Evolutionary conservation across 2,113 vertebrate genomes (phyloP), one percentile per base, ranked within the genome.

Genomic region (Bothrops jararaca): DNA sequence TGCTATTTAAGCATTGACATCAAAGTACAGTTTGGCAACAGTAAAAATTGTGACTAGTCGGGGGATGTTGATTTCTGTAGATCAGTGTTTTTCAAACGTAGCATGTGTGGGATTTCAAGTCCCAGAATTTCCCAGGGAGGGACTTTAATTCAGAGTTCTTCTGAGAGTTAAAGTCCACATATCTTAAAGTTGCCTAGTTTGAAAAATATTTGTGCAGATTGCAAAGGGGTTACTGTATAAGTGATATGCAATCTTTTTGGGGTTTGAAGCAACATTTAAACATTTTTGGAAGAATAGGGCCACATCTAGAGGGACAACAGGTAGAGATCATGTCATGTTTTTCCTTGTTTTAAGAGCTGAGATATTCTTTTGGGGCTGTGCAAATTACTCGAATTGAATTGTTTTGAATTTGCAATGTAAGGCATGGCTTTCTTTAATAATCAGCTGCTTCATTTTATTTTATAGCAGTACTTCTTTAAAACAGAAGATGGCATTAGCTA

Each of bases 401-500:
- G 18, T 80, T 80, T 39, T 22, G 18, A 80, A 80, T 80, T 10
- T 42, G 74, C 7, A 80, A 80, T 15, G 56, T 26, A 29, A 92
- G 52, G 93, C 90, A 91, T 18, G 50, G 42, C 11, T 64, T 34
- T 86, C 91, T n/a, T 80, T 91, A 91, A 54, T 90, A 86, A 91
- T 94, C 85, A 91, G 85, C 89, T 94, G 34, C 85, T 86, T n/a
- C 20, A 57, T 92, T 53, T 86, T 8, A 26, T 94, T 3, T n/a
- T 80, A 85, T 54, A 93, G 95, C 94, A 95, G 90, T 95, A 26
- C 95, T 93, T 56, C 9, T 29, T 95, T 96, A 92, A 57, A 94
- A 96, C 97, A 97, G 96, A 85, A 98, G 97, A 97, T 97, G 97
- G 97, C 94, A 95, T 95, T 95, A 95, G 1, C 60, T 88, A 95